Conservation (phyloP, 2,113 vertebrate genomes). For the Egretta garzetta region DNA sequence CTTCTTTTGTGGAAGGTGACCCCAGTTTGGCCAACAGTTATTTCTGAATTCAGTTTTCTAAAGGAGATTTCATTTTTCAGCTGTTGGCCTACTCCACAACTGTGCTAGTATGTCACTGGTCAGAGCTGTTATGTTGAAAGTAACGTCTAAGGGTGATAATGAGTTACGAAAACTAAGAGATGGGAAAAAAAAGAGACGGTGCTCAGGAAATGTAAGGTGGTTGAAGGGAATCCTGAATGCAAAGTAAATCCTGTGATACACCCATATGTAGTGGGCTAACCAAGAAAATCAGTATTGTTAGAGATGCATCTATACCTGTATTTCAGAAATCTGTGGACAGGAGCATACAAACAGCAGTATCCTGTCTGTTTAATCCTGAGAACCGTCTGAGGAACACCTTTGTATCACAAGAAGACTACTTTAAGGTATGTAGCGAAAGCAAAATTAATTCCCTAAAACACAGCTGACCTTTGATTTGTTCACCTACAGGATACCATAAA, state of each 20-base stretch:
- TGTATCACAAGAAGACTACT: slow-evolving; percentile 74
- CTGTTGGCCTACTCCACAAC: background rate
- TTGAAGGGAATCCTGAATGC: background rate
- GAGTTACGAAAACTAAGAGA: background rate
- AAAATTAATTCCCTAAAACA: background rate
- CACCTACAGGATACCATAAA: background rate
- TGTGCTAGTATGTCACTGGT: background rate
- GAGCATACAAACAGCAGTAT: slow-evolving; percentile 79
- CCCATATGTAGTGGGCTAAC: background rate
- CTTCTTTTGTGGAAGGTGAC: background rate
- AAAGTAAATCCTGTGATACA: background rate
- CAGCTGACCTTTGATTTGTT: background rate
- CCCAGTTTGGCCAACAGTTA: background rate
- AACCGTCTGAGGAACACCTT: slow-evolving; percentile 70
- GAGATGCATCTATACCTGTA: slow-evolving; percentile 5
- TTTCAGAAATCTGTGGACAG: slow-evolving; percentile 83
- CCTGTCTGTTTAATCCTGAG: slow-evolving; percentile 77
- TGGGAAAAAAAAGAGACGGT: background rate
- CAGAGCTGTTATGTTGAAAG: accelerated
- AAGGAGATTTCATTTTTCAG: background rate
- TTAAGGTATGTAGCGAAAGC: slow-evolving; percentile 70
- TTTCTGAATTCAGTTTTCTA: background rate
- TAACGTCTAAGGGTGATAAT: background rate
- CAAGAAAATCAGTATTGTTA: background rate
- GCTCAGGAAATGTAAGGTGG: background rate